Base-by-base conservation (phyloP, 2,113 vertebrate species). In the Rhadina sibilatrix region DNA sequence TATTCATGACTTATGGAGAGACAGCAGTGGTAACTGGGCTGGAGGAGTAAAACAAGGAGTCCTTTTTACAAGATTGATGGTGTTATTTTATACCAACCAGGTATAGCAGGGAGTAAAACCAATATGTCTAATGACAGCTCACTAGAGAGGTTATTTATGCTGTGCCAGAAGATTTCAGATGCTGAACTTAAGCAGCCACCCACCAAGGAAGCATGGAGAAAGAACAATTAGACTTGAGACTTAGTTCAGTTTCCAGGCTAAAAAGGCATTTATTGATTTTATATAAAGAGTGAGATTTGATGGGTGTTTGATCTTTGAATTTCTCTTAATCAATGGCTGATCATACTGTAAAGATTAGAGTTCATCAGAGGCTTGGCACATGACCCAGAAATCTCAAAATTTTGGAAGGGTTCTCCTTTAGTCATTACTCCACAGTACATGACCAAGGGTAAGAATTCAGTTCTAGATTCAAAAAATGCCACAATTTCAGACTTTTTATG, bases 11-110 rank as follows among this genome's bases (percentile, higher is more conserved):
- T 96, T 93, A 92, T 11, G 42, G 76, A 96, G 49, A 94, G 61
- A 84, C 78, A 93, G 66, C 33, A 3, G 53, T 76, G 75, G 89
- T 72, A 89, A 95, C 59, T 61, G 68, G 52, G 47, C 47, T 82
- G 80, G 46, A 89, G 52, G 80, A 95, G 66, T 85, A 90, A 89
- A 92, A 92, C 90, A 85, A 90, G 75, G 53, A 53, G 24, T 70
- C 47, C 47, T 83, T 96, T 94, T 60, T 15, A 68, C 15, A 86
- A 88, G 85, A 95, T 27, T 47, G 79, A 95, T 95, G 71, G 33
- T 86, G 85, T 92, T 96, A 88, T 96, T 96, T 88, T 88, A 92
- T 86, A 59, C 68, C 68, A 90, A 28, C 42, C 79, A 81, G 68
- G 88, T 94, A 74, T 3, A 63, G 22, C 24, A 10, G 71, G 47